Percentiles rank a stretch among this genome's conserved stretches.
phyloP scores from a whole-genome alignment of 1,140 invertebrate genomes.

The Parasteatoda tepidariorum region DNA sequence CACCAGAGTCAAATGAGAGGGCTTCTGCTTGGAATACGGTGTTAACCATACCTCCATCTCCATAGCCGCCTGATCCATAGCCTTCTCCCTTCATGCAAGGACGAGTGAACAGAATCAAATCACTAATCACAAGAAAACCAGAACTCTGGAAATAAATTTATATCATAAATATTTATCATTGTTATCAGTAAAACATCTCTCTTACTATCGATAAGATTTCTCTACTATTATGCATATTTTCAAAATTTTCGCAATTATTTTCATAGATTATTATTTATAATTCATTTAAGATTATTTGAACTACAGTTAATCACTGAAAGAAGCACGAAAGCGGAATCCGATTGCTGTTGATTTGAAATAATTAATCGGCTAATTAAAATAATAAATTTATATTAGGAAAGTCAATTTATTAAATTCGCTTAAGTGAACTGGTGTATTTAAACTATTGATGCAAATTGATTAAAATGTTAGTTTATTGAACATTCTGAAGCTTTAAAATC shows the following conservation, averaged over 20 bases:
- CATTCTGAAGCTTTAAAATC: too few species aligned
- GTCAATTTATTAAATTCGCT: too few species aligned
- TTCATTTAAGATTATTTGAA: background rate
- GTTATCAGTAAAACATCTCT: background rate
- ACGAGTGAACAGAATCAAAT: conserved; percentile 71
- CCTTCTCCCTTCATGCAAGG: conserved; percentile 67
- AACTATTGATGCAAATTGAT: too few species aligned
- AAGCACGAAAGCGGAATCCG: too few species aligned
- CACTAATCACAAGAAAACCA: conserved; percentile 72
- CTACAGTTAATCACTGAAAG: background rate
- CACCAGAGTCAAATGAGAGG: background rate
- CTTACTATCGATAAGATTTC: background rate
- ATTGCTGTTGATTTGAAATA: too few species aligned
- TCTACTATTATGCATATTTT: background rate
- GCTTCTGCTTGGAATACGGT: background rate
- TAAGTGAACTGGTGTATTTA: too few species aligned
- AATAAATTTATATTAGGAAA: too few species aligned
- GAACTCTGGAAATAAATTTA: conserved; percentile 68
- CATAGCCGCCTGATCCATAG: background rate
- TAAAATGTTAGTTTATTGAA: too few species aligned
- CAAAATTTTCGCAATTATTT: background rate
- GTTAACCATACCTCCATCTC: background rate
- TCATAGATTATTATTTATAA: background rate
- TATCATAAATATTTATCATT: background rate
- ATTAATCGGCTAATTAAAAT: too few species aligned